Evolutionary conservation across 2,888 invertebrate species (phyloP).

Genomic region (Nemotelus nigrinus): DNA sequence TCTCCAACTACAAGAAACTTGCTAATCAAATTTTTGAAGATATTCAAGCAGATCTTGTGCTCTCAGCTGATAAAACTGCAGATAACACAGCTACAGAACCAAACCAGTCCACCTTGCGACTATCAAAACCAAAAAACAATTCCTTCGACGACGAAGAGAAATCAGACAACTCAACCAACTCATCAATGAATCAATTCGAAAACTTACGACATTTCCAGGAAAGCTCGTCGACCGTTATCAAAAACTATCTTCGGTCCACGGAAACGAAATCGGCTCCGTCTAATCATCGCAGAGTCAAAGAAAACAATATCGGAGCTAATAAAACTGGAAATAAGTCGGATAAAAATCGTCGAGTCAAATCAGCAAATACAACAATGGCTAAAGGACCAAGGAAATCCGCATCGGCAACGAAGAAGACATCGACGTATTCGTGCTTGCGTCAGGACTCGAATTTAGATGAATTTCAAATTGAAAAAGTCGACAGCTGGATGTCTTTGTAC

Average conservation of each 20-base stretch:
- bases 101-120: constrained; percentile 10
- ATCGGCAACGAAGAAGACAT: constrained; percentile 53
- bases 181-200: constrained; percentile 28
- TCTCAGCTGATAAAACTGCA: constrained; percentile 16
- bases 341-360: constrained; percentile 50
- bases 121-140: constrained; percentile 9
- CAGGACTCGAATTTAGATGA: constrained; percentile 62
- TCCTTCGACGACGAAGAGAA: not conserved
- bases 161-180: constrained; percentile 24
- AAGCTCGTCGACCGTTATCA: constrained; percentile 57
- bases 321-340: constrained; percentile 40
- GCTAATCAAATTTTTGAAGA: constrained; percentile 41
- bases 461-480: constrained; percentile 64
- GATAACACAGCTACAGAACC: not conserved
- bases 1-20: constrained; percentile 26
- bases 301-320: constrained; percentile 56
- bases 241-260: constrained; percentile 61
- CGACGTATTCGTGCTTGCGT: constrained; percentile 54
- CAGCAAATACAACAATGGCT: constrained; percentile 39
- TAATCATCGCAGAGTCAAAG: constrained; percentile 57
- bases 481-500: constrained; percentile 65
- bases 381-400: constrained; percentile 53
- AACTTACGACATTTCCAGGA: constrained; percentile 26
- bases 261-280: constrained; percentile 50
- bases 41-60: constrained; percentile 23